These are phyloP conservation scores for Drosophila sucinea DNA, from an alignment of 1,140 invertebrate genomes.

Conservation along the genomic window DNA sequence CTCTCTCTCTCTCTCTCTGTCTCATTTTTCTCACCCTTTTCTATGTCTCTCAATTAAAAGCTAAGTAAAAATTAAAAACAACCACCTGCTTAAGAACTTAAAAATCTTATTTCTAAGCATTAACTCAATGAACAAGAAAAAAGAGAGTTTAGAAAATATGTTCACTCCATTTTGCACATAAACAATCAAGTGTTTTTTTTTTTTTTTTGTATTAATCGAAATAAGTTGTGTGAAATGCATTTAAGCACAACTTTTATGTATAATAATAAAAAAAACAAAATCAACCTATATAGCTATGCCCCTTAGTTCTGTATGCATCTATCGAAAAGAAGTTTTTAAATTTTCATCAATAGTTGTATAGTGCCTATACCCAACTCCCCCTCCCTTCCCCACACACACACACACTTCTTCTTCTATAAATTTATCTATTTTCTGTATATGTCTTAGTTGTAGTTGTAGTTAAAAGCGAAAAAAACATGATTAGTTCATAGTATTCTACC, in stretches of 20 bases:
- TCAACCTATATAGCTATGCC: too few species aligned
- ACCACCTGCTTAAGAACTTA: slow-evolving; percentile 66
- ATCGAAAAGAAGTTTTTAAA: too few species aligned
- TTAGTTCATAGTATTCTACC: background rate
- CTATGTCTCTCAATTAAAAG: slow-evolving; percentile 45
- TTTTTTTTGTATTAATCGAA: background rate
- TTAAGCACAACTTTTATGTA: slow-evolving; percentile 1
- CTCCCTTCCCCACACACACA: too few species aligned
- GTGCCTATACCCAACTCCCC: too few species aligned
- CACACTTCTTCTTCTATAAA: background rate
- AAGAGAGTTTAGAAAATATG: slow-evolving; percentile 7
- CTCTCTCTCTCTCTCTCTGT: slow-evolving; percentile 44
- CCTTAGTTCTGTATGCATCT: too few species aligned
- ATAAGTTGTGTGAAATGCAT: slow-evolving; percentile 1
- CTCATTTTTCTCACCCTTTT: background rate
- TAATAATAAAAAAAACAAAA: background rate
- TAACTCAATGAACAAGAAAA: background rate
- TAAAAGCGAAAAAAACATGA: slow-evolving; percentile 1
- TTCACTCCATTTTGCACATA: background rate
- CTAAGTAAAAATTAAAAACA: slow-evolving; percentile 67
- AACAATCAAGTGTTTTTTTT: background rate
- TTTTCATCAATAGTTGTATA: slow-evolving; percentile 14
- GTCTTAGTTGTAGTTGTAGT: slow-evolving; percentile 11
- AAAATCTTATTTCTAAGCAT: slow-evolving; percentile 52
- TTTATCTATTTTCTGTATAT: slow-evolving; percentile 14